Evolutionary conservation across 2,797 vertebrate species (phyloP).

Genomic region (Gymnocypris eckloni): DNA sequence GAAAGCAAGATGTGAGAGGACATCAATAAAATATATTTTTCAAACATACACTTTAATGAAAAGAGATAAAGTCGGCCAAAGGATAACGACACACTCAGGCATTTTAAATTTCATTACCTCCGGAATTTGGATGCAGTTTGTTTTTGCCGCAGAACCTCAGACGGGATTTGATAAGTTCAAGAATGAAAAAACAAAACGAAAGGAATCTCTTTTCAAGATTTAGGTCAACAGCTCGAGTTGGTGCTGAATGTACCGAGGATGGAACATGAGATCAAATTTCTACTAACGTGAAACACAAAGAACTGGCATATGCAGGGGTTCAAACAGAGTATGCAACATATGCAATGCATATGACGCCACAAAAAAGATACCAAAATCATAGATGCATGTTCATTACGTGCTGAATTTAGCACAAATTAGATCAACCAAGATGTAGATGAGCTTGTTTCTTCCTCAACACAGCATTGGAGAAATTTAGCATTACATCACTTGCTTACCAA

Average conservation of each 20-base stretch:
- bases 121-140: neutral
- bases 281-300: neutral
- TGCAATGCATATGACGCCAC: neutral
- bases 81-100: neutral
- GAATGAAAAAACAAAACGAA: constrained; percentile 3
- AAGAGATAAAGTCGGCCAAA: neutral
- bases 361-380: neutral
- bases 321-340: neutral
- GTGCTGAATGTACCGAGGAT: neutral
- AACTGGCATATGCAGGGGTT: too few relatives aligned
- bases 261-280: neutral
- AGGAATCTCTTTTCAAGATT: constrained; percentile 27
- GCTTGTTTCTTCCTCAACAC: neutral
- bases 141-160: neutral
- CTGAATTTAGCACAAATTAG: neutral
- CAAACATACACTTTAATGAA: neutral
- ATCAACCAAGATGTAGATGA: neutral
- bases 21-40: constrained; percentile 7
- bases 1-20: constrained; percentile 4
- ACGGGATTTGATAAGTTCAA: constrained; percentile 21
- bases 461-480: neutral
- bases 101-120: constrained; percentile 1
- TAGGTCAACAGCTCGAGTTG: constrained; percentile 27
- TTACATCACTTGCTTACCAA: neutral
- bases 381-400: neutral